A percentile compares a stretch with the other conserved stretches of the same genome.
Evolutionary conservation across 2,797 vertebrate genomes (phyloP).

Genomic region (Stomatorhinus walkeri): DNA sequence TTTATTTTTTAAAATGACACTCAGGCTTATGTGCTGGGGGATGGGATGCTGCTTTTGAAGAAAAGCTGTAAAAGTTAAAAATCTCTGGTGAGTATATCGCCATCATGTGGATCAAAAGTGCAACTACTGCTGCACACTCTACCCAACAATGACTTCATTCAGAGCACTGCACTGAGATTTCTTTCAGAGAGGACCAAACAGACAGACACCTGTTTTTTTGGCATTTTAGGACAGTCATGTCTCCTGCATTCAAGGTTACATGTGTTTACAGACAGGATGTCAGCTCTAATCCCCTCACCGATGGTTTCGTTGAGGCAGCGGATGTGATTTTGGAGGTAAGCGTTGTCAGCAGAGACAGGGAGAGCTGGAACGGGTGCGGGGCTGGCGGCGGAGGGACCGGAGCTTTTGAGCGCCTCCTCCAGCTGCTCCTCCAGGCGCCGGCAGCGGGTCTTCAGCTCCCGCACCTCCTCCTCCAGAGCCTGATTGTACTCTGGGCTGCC

Average conservation of each 20-base stretch:
- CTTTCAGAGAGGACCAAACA: background rate
- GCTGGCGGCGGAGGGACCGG: background rate
- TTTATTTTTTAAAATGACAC: background rate
- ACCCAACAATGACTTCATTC: background rate
- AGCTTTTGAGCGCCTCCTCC: slow-evolving; percentile 30
- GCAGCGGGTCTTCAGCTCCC: slow-evolving; percentile 47
- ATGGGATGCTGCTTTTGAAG: background rate
- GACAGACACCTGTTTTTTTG: background rate
- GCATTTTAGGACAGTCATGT: background rate
- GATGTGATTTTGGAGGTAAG: slow-evolving; percentile 49
- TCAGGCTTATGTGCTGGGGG: background rate
- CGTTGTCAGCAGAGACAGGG: slow-evolving; percentile 35
- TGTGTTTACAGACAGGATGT: background rate
- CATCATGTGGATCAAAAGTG: background rate
- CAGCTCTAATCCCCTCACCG: slow-evolving; percentile 31
- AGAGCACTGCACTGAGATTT: background rate
- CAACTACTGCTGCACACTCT: background rate
- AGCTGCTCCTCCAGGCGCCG: slow-evolving; percentile 47
- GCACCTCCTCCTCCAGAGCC: slow-evolving; percentile 56
- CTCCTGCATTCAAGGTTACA: background rate
- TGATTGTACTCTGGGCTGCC: slow-evolving; percentile 44
- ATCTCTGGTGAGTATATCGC: background rate
- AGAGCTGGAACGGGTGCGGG: background rate
- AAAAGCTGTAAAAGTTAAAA: background rate
- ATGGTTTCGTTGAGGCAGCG: slow-evolving; percentile 42